A percentile compares a stretch with the other conserved stretches of the same genome.
These are phyloP conservation scores for Atherinosoma microstoma DNA, from an alignment of 2,797 vertebrate species.

Conservation along the genomic window DNA sequence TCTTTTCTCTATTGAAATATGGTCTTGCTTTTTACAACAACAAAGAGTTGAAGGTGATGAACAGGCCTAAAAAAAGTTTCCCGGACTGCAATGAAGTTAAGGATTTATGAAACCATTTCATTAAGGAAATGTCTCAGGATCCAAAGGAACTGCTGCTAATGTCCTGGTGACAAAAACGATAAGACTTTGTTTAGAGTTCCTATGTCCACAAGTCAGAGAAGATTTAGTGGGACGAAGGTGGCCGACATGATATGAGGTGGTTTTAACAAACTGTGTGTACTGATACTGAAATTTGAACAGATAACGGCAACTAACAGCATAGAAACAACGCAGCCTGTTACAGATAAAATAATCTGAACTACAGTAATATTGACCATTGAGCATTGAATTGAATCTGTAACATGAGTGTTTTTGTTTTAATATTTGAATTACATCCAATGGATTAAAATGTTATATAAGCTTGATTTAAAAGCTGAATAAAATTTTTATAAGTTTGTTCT, in stretches of 20 bases:
- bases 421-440: neutral
- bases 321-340: no score
- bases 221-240: neutral
- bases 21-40: no score
- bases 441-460: neutral
- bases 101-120: neutral
- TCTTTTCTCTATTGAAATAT: neutral
- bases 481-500: no score
- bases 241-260: neutral
- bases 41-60: no score
- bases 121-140: neutral
- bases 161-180: neutral
- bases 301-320: no score
- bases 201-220: neutral
- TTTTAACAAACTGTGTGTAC: neutral
- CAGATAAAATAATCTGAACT: neutral
- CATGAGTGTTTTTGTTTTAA: neutral
- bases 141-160: neutral
- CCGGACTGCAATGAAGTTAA: no score
- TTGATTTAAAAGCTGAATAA: no score
- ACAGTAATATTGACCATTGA: neutral
- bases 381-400: neutral
- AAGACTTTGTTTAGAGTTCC: neutral
- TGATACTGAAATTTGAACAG: neutral
- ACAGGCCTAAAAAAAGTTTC: no score